Base-by-base conservation (phyloP, 2,888 invertebrate species). In the Drosophila lacicola region DNA sequence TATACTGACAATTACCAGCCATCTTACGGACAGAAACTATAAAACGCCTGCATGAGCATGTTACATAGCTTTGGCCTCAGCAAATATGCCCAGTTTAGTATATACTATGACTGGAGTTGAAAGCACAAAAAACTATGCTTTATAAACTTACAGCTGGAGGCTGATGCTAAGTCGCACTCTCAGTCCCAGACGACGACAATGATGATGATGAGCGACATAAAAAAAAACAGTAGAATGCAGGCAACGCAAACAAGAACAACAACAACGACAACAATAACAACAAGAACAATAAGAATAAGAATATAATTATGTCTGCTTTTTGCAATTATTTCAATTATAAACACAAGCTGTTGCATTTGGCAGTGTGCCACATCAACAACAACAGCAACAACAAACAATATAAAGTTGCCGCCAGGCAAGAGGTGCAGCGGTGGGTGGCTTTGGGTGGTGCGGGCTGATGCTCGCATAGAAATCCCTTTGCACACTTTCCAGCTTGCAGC, bases 311-410 rank as follows among this genome's bases (percentile, higher is more conserved):
- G 83, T 80, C 78, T 80, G 76, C 80, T 77, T 80, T 78, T 58
- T 67, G 82, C 83, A 85, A 84, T 84, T 78, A 84, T 84, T 84
- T 85, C 82, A 85, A 82, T 85, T 84, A 85, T 77, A 82, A 82
- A 72, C 74, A 82, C 83, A 84, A 84, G 85, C 85, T 85, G 83
- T 78, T 84, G 83, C 85, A 80, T 70, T 75, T 67, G 63, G 74
- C 71, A 65, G 58, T 39, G 63, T 54, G 53, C 80, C 69, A 70
- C 61, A 66, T 41, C 58, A 70, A 46, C 57, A 70, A 46, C 57
- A 72, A 9, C 54, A 56, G 19, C 62, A 46, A 25, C 68, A 78
- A 68, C 69, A 65, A 77, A 77, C 77, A 80, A 70, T 77, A 74
- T 58, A 64, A 70, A 77, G 63, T 70, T 66, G 73, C 79, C 61